phyloP scores from a whole-genome alignment of 2,888 invertebrate genomes.

The Lycia hirtaria region DNA sequence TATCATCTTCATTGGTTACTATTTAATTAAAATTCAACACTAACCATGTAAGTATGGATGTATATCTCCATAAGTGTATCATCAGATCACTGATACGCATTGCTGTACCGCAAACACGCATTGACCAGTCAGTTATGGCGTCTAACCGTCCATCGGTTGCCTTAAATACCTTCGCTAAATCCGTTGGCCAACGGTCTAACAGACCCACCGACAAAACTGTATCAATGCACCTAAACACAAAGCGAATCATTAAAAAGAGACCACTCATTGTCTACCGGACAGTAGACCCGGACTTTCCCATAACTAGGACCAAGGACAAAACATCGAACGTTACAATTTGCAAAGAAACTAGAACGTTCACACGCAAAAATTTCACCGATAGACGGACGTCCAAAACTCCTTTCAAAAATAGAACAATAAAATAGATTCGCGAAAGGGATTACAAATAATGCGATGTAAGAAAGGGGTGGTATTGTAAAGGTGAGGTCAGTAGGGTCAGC shows the following conservation, averaged over 20 bases:
- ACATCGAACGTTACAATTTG: conserved; percentile 75
- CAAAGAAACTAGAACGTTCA: conserved; percentile 83
- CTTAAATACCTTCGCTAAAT: conserved; percentile 81
- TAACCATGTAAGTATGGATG: background rate
- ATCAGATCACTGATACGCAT: conserved; percentile 27
- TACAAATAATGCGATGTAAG: conserved; percentile 85
- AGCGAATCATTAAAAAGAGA: conserved; percentile 84
- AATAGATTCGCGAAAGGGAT: conserved; percentile 86
- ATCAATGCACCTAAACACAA: conserved; percentile 75
- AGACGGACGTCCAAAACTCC: conserved; percentile 68
- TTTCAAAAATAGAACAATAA: conserved; percentile 66
- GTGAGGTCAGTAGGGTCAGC: conserved; percentile 80
- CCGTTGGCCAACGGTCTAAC: conserved; percentile 81
- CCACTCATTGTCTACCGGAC: conserved; percentile 77
- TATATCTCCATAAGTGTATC: conserved; percentile 12
- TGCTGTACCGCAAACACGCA: conserved; percentile 26
- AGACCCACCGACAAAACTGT: conserved; percentile 76
- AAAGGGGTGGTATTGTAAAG: conserved; percentile 75
- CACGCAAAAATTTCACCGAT: conserved; percentile 82
- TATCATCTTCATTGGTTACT: background rate
- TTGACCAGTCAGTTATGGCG: conserved; percentile 36
- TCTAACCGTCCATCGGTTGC: conserved; percentile 58
- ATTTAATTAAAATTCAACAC: background rate
- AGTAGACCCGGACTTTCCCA: conserved; percentile 73
- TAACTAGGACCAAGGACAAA: conserved; percentile 56